Evolutionary conservation across 1,140 invertebrate species (phyloP).

Genomic region (Drosophila bocqueti): DNA sequence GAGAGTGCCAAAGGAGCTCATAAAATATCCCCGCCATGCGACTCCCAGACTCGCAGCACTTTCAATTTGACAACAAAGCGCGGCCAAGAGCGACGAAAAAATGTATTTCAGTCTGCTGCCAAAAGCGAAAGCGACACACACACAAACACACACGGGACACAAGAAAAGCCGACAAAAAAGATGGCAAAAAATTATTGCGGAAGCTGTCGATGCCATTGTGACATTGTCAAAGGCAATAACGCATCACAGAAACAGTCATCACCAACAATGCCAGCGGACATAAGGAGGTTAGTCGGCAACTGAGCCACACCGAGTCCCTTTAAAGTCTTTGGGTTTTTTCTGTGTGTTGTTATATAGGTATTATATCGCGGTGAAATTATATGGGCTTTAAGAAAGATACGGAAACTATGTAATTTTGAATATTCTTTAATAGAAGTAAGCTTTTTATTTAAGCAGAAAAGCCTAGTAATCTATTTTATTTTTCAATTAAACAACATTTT

Average conservation of each 20-base stretch:
- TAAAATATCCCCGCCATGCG: constrained; percentile 64
- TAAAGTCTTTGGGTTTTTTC: not conserved
- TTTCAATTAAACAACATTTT: not conserved
- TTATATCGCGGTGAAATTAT: not conserved
- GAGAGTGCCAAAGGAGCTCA: constrained; percentile 78
- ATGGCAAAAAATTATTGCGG: constrained; percentile 54
- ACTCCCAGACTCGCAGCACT: constrained; percentile 26
- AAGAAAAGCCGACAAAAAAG: constrained; percentile 22
- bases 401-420: not conserved
- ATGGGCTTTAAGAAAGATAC: no score
- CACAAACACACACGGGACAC: constrained; percentile 3
- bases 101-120: constrained; percentile 56
- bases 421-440: not conserved
- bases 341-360: not conserved
- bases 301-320: constrained; percentile 26
- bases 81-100: constrained; percentile 28
- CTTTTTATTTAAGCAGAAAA: not conserved
- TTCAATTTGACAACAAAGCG: constrained; percentile 69
- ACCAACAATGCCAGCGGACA: constrained; percentile 31
- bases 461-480: no score
- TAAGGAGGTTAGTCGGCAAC: constrained; percentile 22
- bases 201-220: constrained; percentile 76
- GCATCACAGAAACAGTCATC: constrained; percentile 43
- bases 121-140: constrained; percentile 35
- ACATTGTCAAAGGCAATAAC: constrained; percentile 77